Conservation (phyloP, 2,113 vertebrate species). For the Ceyx cyanopectus region DNA sequence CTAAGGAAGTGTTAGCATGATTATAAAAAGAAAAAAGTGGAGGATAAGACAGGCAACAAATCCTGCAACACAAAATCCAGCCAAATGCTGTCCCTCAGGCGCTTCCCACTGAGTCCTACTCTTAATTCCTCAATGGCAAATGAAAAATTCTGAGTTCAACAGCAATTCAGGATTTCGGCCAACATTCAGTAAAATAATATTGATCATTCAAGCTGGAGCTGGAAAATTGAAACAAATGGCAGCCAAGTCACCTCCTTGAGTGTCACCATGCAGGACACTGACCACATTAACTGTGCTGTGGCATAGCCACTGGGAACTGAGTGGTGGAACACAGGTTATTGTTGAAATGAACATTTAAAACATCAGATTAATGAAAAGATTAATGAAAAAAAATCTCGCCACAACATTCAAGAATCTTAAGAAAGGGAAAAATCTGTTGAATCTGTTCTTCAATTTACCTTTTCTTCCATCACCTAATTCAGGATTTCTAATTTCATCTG, state of each 20-base stretch:
- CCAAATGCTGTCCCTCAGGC: neutral
- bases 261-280: neutral
- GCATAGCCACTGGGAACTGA: neutral
- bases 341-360: neutral
- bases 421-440: neutral
- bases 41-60: neutral
- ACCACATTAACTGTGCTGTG: neutral
- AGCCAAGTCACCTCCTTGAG: neutral
- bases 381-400: neutral
- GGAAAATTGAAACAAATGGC: neutral
- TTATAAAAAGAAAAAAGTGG: neutral
- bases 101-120: neutral
- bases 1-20: neutral
- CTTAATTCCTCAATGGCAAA: neutral
- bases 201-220: neutral
- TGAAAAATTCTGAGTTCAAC: neutral
- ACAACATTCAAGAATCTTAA: neutral
- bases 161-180: neutral
- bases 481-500: neutral
- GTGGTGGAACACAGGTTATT: neutral
- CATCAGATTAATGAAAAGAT: neutral
- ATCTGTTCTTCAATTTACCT: neutral
- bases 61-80: neutral
- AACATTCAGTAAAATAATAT: neutral
- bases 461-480: neutral